A percentile compares a stretch with the other conserved stretches of the same genome.
Evolutionary conservation across 2,888 invertebrate genomes (phyloP).

Genomic region (Platynereis dumerilii): DNA sequence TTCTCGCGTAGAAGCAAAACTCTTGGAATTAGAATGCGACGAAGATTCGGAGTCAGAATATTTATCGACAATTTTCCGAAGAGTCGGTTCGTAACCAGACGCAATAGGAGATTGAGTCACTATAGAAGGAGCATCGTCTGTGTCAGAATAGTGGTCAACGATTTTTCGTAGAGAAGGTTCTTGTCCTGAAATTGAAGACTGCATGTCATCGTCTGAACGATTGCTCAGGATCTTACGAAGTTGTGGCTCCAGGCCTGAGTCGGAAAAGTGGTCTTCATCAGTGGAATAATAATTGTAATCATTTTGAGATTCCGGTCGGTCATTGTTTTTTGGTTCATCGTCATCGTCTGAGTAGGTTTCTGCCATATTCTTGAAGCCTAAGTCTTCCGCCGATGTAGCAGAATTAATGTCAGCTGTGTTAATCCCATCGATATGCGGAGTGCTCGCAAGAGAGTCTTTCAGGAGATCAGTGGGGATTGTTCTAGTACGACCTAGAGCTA

Average conservation of each 20-base stretch:
- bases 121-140: background rate
- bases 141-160: constrained; percentile 5
- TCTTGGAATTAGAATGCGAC: background rate
- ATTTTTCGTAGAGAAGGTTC: constrained; percentile 8
- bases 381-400: no score
- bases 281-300: no score
- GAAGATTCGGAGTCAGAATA: background rate
- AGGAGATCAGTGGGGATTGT: no score
- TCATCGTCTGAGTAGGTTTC: no score
- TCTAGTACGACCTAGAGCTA: no score
- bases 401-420: no score
- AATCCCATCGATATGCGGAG: no score
- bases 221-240: constrained; percentile 12
- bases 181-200: background rate
- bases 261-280: no score
- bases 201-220: constrained; percentile 10
- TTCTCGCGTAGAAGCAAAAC: background rate
- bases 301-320: no score
- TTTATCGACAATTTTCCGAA: constrained; percentile 7
- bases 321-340: no score
- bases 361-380: no score
- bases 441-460: no score
- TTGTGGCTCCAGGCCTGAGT: background rate
- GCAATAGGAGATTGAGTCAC: background rate
- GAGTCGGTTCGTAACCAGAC: background rate